Conservation (phyloP, 1,140 invertebrate genomes). For the Microvelia longipes region DNA sequence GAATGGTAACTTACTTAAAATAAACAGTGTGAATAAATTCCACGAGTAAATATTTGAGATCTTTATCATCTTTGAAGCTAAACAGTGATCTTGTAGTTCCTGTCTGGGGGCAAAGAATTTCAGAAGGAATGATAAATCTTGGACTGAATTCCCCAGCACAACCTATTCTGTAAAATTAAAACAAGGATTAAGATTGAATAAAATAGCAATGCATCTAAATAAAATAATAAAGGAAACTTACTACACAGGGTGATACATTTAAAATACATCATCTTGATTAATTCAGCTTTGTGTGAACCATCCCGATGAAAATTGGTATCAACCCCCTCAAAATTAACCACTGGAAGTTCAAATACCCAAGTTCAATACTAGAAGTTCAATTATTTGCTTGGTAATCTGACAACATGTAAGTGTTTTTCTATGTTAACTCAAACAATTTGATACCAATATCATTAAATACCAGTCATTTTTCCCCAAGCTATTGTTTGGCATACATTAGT, state of each 20-base stretch:
- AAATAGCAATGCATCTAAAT: no score
- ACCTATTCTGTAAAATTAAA: constrained; percentile 75
- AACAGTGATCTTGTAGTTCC: constrained; percentile 48
- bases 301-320: no score
- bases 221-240: background rate
- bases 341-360: no score
- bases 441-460: no score
- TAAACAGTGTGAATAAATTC: constrained; percentile 79
- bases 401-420: no score
- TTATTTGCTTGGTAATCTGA: no score
- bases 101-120: constrained; percentile 50
- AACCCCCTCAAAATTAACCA: no score
- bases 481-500: no score
- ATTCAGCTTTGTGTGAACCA: no score
- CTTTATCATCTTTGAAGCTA: constrained; percentile 50
- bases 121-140: constrained; percentile 67
- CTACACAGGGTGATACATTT: background rate
- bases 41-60: constrained; percentile 71
- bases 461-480: no score
- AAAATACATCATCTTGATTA: background rate
- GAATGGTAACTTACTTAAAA: constrained; percentile 56
- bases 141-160: constrained; percentile 77
- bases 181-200: constrained; percentile 17
- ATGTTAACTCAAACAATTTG: no score
- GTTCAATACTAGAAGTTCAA: no score